phyloP scores from a whole-genome alignment of 2,113 vertebrate species.

The Pampusana beccarii region DNA sequence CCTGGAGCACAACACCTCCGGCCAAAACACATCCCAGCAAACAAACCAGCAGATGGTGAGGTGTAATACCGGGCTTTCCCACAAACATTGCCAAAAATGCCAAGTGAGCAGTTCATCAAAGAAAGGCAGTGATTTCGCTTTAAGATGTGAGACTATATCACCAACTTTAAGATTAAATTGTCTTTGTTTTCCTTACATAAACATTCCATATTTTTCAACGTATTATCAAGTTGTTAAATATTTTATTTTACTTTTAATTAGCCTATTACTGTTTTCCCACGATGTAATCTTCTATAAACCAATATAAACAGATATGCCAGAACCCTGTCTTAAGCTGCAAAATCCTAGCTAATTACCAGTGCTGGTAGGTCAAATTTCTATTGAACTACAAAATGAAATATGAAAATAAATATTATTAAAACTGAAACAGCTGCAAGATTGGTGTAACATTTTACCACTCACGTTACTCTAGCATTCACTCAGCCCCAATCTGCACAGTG shows the following conservation, averaged over 20 bases:
- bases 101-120: neutral
- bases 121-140: neutral
- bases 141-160: neutral
- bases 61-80: neutral
- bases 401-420: neutral
- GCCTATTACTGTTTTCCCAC: neutral
- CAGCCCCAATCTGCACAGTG: rapidly evolving
- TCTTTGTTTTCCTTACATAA: neutral
- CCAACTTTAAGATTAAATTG: neutral
- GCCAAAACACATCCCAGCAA: neutral
- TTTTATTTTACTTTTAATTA: neutral
- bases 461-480: neutral
- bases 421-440: neutral
- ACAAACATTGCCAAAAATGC: neutral
- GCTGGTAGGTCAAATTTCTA: neutral
- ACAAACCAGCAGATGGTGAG: neutral
- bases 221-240: neutral
- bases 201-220: neutral
- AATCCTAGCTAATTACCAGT: neutral
- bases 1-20: rapidly evolving
- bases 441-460: neutral
- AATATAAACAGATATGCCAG: neutral
- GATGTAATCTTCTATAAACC: neutral
- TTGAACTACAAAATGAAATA: neutral
- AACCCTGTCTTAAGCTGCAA: neutral